Base-by-base conservation (phyloP, 2,888 invertebrate genomes). In the Caenorhabditis panamensis region DNA sequence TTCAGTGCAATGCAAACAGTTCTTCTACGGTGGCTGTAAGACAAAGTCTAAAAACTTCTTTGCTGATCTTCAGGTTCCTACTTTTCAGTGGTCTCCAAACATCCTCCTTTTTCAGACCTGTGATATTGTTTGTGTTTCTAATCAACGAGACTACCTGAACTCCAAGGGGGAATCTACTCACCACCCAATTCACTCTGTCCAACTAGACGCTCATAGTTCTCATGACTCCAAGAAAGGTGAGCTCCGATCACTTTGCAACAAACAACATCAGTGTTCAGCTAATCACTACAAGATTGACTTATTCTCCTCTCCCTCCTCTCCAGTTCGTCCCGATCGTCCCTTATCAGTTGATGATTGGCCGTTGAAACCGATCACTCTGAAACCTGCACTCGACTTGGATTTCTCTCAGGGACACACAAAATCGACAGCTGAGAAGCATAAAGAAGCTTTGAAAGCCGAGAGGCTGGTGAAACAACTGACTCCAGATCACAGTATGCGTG, bases 11-110 rank as follows among this genome's bases (percentile, higher is more conserved):
- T 87, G 87, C 68, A 72, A 77, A 31, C 79, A 79, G 59, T 88
- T 84, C 59, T 85, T 82, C 71, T 87, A 85, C 44, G 85, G 85
- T 5, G 85, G 85, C 16, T 88, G 88, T 66, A 69, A 77, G 47
- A 77, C 84, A 0, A 78, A 49, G 8, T 77, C 82, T 0, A 72
- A 73, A 47, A 86, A 86, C 58, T 75, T 85, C 9, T 86, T 86
- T 71, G 67, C 79, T 1, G 82, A 83, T 53, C 66, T 81, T 36
- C 78, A 82, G 72, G 84, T 79, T 31, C 11, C 13, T 37, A 26
- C 6, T 41, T 18, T 24, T 16, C 18, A 13, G 16, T 3, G 9
- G 1, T 3, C 11, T 18, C 2, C 16, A 4, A 1, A 41, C 5
- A 11, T 13, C 22, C 11, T 6, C 1, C 44, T 51, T 13, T 3